A percentile compares a stretch with the other conserved stretches of the same genome.
phyloP scores from a whole-genome alignment of 1,140 invertebrate genomes.

The Trichomalopsis sarcophagae region DNA sequence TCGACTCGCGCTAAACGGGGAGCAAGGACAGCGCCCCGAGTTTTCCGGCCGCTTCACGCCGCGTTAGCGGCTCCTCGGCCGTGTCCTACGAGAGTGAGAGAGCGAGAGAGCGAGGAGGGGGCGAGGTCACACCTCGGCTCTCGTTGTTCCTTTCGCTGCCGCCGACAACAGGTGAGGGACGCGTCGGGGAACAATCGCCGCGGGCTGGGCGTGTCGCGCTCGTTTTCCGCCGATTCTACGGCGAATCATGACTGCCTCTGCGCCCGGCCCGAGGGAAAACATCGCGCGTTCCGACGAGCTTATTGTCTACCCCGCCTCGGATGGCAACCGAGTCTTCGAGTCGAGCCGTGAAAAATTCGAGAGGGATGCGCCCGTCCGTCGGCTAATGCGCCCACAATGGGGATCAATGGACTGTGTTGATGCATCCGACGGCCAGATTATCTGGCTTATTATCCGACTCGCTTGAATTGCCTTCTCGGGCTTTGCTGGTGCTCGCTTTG shows the following conservation, averaged over 20 bases:
- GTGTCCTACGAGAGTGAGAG: constrained; percentile 17
- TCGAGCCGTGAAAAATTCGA: constrained; percentile 52
- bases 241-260: constrained; percentile 36
- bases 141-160: no score
- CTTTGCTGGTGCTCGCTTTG: background rate
- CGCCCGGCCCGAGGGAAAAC: constrained; percentile 14
- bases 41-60: constrained; percentile 60
- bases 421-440: background rate
- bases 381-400: background rate
- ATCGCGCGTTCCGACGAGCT: background rate
- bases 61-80: constrained; percentile 56
- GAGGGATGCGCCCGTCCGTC: background rate
- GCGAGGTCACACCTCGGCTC: no score
- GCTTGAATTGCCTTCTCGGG: background rate
- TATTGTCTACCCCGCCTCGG: no score
- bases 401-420: background rate
- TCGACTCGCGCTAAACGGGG: constrained; percentile 66
- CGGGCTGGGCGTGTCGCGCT: constrained; percentile 52
- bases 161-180: constrained; percentile 40
- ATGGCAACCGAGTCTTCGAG: background rate
- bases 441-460: background rate
- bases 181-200: constrained; percentile 5
- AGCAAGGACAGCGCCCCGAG: constrained; percentile 54
- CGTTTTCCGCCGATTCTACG: constrained; percentile 55
- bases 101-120: no score